Conservation (phyloP, 2,888 invertebrate genomes). For the Listrodromus nycthemerus region DNA sequence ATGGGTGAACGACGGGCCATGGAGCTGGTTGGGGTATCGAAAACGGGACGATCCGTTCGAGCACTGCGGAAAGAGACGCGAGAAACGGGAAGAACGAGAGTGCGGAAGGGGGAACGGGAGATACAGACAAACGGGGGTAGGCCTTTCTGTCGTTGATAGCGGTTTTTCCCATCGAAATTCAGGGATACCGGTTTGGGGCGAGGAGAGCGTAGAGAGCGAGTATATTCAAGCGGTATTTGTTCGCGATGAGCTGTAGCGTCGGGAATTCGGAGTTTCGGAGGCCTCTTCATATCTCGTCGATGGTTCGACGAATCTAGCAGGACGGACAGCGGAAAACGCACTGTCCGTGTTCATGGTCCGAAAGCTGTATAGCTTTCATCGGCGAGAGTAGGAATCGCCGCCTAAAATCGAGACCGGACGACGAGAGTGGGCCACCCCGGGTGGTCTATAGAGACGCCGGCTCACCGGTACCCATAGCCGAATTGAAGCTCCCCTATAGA, state of each 20-base stretch:
- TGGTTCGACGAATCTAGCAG: constrained; percentile 2
- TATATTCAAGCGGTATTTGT: constrained; percentile 33
- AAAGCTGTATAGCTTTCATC: constrained; percentile 45
- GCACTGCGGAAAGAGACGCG: constrained; percentile 1
- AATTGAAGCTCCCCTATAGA: constrained; percentile 3
- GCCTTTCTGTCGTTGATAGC: constrained; percentile 20
- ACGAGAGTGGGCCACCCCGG: constrained; percentile 23
- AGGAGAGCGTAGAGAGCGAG: not conserved
- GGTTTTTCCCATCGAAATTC: constrained; percentile 13
- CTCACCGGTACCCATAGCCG: constrained; percentile 9
- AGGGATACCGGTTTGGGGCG: not conserved
- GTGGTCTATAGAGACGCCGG: constrained; percentile 14
- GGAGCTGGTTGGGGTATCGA: not conserved
- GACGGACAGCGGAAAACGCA: not conserved
- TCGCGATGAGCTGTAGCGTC: constrained; percentile 34
- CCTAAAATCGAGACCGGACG: constrained; percentile 56
- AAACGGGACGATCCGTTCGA: not conserved
- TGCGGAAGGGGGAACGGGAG: constrained; percentile 1
- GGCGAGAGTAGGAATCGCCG: constrained; percentile 34
- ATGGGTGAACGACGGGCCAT: not conserved
- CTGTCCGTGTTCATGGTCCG: constrained; percentile 16
- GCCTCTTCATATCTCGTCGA: constrained; percentile 39
- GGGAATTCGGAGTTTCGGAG: constrained; percentile 37
- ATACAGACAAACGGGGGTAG: constrained; percentile 2
- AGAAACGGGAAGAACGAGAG: constrained; percentile 23